A percentile compares a stretch with the other conserved stretches of the same genome.
Conservation (phyloP, 1,140 invertebrate species). For the Calliphora vicina region DNA sequence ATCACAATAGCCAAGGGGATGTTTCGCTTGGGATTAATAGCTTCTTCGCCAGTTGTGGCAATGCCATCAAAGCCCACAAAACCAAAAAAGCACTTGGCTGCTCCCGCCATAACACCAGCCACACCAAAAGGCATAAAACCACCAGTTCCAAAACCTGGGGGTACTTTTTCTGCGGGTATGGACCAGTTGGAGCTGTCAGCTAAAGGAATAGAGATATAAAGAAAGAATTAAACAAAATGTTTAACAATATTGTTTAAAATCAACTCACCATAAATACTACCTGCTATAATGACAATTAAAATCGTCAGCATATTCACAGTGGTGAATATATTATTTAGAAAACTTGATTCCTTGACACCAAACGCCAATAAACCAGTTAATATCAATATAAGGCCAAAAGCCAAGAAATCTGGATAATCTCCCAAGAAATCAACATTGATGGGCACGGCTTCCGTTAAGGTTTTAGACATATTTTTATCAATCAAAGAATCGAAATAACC, state of each 20-base stretch:
- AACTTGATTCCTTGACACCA: conserved; percentile 89
- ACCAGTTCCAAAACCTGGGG: conserved; percentile 69
- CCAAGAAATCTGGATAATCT: conserved; percentile 84
- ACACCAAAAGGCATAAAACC: conserved; percentile 87
- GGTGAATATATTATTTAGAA: conserved; percentile 91
- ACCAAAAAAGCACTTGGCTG: conserved; percentile 91
- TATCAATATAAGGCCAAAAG: conserved; percentile 74
- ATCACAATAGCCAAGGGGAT: conserved; percentile 88
- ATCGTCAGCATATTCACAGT: conserved; percentile 85
- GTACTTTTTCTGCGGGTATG: conserved; percentile 68
- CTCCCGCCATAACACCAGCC: conserved; percentile 80
- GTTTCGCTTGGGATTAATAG: conserved; percentile 85
- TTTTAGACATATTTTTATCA: conserved; percentile 75
- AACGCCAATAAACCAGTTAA: conserved; percentile 76
- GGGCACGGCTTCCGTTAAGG: conserved; percentile 72
- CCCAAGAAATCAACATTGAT: conserved; percentile 78
- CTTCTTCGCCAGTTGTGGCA: conserved; percentile 85
- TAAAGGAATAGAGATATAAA: conserved; percentile 49
- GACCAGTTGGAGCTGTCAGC: conserved; percentile 74
- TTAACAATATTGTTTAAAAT: neutral
- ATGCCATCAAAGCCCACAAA: conserved; percentile 92
- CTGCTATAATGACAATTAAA: conserved; percentile 81
- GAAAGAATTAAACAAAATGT: neutral
- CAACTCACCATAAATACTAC: conserved; percentile 77
- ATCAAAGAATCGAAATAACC: conserved; percentile 86